A percentile compares a stretch with the other conserved stretches of the same genome.
phyloP scores from a whole-genome alignment of 2,113 vertebrate genomes.

The pig (Sus scrofa) region DNA sequence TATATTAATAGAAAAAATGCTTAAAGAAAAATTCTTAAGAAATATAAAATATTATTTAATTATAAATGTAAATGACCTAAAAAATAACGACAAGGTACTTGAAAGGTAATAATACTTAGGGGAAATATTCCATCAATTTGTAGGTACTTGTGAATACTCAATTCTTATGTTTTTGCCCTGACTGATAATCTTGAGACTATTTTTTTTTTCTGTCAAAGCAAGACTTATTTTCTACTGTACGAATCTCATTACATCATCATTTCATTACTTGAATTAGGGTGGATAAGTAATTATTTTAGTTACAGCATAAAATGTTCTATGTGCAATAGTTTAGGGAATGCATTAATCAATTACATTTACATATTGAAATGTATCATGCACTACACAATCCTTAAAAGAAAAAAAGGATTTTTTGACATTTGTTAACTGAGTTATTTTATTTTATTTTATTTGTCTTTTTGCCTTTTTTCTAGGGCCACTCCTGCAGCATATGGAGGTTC shows the following conservation, averaged over 20 bases:
- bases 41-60: not conserved
- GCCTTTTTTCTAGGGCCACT: too few relatives aligned
- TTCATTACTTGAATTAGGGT: not conserved
- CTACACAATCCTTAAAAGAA: constrained; percentile 8
- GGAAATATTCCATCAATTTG: not conserved
- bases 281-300: constrained; percentile 60
- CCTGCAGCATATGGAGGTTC: too few relatives aligned
- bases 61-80: not conserved
- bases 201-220: constrained; percentile 2
- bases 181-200: not conserved
- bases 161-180: not conserved
- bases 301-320: not conserved
- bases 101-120: not conserved
- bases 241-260: not conserved
- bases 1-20: not conserved
- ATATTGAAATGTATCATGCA: constrained; percentile 43
- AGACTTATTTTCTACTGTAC: constrained; percentile 6
- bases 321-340: constrained; percentile 52
- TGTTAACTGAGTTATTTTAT: constrained; percentile 28
- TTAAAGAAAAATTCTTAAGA: not conserved
- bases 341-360: not conserved
- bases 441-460: too few relatives aligned
- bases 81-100: not conserved
- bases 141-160: constrained; percentile 23
- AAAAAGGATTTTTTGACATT: constrained; percentile 15